Percentiles rank a stretch among this genome's conserved stretches.
phyloP scores from a whole-genome alignment of 2,797 vertebrate genomes.

The Peromyscus attwateri region DNA sequence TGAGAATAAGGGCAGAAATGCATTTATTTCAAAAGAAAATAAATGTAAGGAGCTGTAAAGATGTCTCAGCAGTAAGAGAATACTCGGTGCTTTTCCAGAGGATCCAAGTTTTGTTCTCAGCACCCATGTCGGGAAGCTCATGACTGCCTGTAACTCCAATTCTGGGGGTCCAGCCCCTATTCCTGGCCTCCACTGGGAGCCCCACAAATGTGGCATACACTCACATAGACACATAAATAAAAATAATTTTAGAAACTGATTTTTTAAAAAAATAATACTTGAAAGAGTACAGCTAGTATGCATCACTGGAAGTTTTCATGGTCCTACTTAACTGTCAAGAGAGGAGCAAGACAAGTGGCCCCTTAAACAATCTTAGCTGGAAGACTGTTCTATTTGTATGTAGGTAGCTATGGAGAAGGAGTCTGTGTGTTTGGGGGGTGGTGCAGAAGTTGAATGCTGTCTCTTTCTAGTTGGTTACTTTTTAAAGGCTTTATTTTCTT shows the following conservation, averaged over 20 bases:
- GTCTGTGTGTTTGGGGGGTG: not conserved
- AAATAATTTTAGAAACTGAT: not conserved
- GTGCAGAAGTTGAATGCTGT: not conserved
- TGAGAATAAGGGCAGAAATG: not conserved
- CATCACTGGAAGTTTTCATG: not conserved
- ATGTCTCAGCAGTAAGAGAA: too few relatives aligned
- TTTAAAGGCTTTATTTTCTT: not conserved
- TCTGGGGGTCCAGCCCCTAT: not conserved
- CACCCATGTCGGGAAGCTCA: not conserved
- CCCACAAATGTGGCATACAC: not conserved
- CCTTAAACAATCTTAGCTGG: not conserved
- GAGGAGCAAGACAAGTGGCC: not conserved
- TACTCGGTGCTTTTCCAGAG: not conserved
- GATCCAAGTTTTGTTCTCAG: not conserved
- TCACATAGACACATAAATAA: not conserved
- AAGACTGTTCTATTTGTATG: not conserved
- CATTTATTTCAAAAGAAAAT: not conserved
- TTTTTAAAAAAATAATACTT: not conserved
- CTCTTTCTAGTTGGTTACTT: not conserved
- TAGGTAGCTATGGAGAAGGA: not conserved
- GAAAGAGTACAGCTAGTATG: not conserved
- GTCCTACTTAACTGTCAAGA: fast-evolving
- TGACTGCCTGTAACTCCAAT: not conserved
- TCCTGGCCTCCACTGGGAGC: not conserved
- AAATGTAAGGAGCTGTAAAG: not conserved